phyloP scores from a whole-genome alignment of 1,140 invertebrate species.

The Heliconius hewitsoni region DNA sequence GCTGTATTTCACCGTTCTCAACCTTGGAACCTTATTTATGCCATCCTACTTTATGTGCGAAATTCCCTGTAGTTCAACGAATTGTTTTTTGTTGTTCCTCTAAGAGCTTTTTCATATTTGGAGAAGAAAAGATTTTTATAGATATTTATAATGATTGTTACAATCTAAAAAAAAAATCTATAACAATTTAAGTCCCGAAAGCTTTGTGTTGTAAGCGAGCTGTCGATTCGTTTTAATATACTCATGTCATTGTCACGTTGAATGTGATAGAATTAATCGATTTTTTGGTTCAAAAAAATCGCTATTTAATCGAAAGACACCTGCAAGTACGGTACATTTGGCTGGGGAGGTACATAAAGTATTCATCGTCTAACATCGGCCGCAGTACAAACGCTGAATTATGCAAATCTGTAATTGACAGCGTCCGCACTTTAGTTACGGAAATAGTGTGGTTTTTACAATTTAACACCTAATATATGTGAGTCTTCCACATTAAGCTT shows the following conservation, averaged over 20 bases:
- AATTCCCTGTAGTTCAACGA: constrained; percentile 38
- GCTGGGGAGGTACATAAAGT: constrained; percentile 61
- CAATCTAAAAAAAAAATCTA: background rate
- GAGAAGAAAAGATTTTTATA: constrained; percentile 12
- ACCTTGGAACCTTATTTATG: constrained; percentile 71
- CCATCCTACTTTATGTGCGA: constrained; percentile 71
- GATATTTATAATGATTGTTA: constrained; percentile 18
- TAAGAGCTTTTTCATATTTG: constrained; percentile 30
- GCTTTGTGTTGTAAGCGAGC: background rate
- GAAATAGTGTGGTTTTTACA: constrained; percentile 36
- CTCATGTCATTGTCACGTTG: constrained; percentile 41
- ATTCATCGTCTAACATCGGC: constrained; percentile 63
- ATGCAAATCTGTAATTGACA: constrained; percentile 77
- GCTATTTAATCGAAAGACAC: constrained; percentile 62
- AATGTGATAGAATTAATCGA: constrained; percentile 41
- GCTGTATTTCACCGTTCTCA: constrained; percentile 59
- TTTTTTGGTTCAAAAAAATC: constrained; percentile 39
- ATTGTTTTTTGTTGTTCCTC: constrained; percentile 38
- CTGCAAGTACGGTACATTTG: constrained; percentile 66
- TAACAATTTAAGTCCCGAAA: background rate
- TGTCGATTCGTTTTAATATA: constrained; percentile 10
- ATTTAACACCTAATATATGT: constrained; percentile 23
- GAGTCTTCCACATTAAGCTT: constrained; percentile 11
- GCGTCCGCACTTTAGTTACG: constrained; percentile 48
- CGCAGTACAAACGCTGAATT: constrained; percentile 67